Percentiles rank a stretch among this genome's conserved stretches.
phyloP scores from a whole-genome alignment of 2,797 vertebrate genomes.

The Typhlichthys subterraneus region DNA sequence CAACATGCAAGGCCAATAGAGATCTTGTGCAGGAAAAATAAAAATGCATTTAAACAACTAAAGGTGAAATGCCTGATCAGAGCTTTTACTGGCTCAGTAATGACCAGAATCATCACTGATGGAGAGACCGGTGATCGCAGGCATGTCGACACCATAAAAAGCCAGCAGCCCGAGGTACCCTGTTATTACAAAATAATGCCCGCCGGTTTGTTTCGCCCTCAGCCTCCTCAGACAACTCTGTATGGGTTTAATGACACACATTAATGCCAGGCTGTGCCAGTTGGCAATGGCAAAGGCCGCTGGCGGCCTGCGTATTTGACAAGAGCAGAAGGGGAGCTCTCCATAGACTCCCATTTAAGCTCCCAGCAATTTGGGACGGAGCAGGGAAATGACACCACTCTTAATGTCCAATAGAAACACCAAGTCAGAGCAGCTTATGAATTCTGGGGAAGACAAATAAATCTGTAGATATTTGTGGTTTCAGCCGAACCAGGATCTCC shows the following conservation, averaged over 20 bases:
- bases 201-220: conserved; percentile 67
- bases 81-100: conserved; percentile 67
- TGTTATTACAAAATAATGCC: conserved; percentile 78
- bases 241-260: conserved; percentile 81
- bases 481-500: conserved; percentile 53
- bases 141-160: conserved; percentile 75
- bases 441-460: conserved; percentile 77
- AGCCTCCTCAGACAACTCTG: conserved; percentile 72
- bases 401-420: conserved; percentile 71
- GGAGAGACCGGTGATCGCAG: conserved; percentile 58
- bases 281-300: conserved; percentile 58
- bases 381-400: conserved; percentile 60
- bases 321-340: conserved; percentile 70
- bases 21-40: conserved; percentile 34
- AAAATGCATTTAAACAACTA: conserved; percentile 51
- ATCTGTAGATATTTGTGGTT: conserved; percentile 73
- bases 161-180: conserved; percentile 67
- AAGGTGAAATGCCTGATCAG: conserved; percentile 62
- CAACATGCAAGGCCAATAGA: conserved; percentile 41
- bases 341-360: conserved; percentile 60
- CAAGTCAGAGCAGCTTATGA: conserved; percentile 57
- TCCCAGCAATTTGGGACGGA: conserved; percentile 60
- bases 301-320: conserved; percentile 52
- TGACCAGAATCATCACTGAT: conserved; percentile 65
- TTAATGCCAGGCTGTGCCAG: conserved; percentile 66